Conservation (phyloP, 2,888 invertebrate species). For the Tinea trinotella region DNA sequence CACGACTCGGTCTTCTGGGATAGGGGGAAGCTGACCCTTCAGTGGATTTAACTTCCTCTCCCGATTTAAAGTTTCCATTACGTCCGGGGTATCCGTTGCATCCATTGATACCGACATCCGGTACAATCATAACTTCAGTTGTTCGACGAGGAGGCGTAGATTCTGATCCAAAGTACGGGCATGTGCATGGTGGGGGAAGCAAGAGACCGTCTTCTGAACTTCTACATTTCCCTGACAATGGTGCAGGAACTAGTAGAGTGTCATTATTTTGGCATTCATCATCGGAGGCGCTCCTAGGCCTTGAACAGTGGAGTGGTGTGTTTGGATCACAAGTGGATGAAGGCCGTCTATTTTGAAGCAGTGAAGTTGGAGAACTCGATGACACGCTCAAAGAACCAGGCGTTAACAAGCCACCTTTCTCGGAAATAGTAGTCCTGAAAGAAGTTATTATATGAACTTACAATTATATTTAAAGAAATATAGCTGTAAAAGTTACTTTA, state of each 20-base stretch:
- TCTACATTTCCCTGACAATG: slow-evolving; percentile 53
- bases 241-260: slow-evolving; percentile 48
- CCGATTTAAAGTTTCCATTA: slow-evolving; percentile 44
- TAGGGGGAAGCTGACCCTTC: slow-evolving; percentile 51
- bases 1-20: slow-evolving; percentile 66
- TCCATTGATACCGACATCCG: slow-evolving; percentile 64
- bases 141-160: slow-evolving; percentile 66
- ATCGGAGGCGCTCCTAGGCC: slow-evolving; percentile 59
- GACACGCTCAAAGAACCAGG: slow-evolving; percentile 61
- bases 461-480: not conserved
- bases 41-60: slow-evolving; percentile 41
- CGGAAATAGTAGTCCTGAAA: slow-evolving; percentile 54
- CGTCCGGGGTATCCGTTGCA: slow-evolving; percentile 49
- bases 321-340: slow-evolving; percentile 51
- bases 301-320: slow-evolving; percentile 36
- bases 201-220: slow-evolving; percentile 66
- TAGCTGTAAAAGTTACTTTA: not conserved
- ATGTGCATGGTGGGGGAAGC: slow-evolving; percentile 84
- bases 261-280: slow-evolving; percentile 55
- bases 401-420: slow-evolving; percentile 58
- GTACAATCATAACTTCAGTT: slow-evolving; percentile 66
- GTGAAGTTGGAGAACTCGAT: slow-evolving; percentile 62
- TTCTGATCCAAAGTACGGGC: slow-evolving; percentile 84
- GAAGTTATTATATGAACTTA: slow-evolving; percentile 16
- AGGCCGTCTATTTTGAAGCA: slow-evolving; percentile 52